Evolutionary conservation across 2,113 vertebrate genomes (phyloP).

Genomic region (Illadopsis cleaveri): DNA sequence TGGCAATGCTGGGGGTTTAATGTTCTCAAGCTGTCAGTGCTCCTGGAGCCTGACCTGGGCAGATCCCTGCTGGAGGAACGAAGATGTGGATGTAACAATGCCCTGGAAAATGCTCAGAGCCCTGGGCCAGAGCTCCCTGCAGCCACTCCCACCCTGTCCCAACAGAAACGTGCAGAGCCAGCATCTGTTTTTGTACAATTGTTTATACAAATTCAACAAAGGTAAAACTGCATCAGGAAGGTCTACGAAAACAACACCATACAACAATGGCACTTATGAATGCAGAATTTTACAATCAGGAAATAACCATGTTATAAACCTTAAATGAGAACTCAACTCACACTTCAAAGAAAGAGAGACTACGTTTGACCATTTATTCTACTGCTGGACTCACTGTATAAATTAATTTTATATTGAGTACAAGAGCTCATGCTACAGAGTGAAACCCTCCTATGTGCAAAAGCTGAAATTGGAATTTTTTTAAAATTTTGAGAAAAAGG

Average conservation of each 20-base stretch:
- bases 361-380: conserved; percentile 71
- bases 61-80: neutral
- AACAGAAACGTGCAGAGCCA: conserved; percentile 64
- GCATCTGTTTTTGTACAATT: conserved; percentile 74
- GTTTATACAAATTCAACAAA: conserved; percentile 85
- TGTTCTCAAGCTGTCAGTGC: fast-evolving
- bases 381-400: conserved; percentile 70
- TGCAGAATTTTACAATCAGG: conserved; percentile 74
- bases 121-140: neutral
- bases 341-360: conserved; percentile 69
- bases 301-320: conserved; percentile 70
- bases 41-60: neutral
- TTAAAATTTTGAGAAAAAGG: conserved; percentile 71
- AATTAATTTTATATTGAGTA: conserved; percentile 70
- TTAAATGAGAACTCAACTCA: conserved; percentile 73
- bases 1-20: too few relatives aligned
- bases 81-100: too few relatives aligned
- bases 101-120: fast-evolving
- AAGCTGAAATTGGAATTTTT: conserved; percentile 64
- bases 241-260: conserved; percentile 77
- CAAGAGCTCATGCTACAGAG: conserved; percentile 76
- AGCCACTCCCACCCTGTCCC: neutral
- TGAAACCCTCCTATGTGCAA: conserved; percentile 75
- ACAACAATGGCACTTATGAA: conserved; percentile 83
- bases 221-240: conserved; percentile 75